A percentile compares a stretch with the other conserved stretches of the same genome.
These are phyloP conservation scores for Lithosia quadra DNA, from an alignment of 2,888 invertebrate genomes.

Conservation along the genomic window DNA sequence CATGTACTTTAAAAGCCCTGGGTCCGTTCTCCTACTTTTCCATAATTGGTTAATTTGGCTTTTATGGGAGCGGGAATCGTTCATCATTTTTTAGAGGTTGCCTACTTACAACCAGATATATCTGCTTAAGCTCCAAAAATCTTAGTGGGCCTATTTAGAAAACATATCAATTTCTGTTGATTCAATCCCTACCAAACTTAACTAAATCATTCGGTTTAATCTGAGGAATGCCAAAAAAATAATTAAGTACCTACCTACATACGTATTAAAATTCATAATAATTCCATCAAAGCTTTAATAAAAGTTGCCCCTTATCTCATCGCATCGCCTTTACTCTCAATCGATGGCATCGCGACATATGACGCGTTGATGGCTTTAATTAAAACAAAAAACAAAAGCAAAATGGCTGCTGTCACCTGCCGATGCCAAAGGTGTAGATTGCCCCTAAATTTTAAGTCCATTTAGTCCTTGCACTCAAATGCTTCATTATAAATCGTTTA, in stretches of 20 bases:
- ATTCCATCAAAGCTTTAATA: background rate
- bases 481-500: conserved; percentile 67
- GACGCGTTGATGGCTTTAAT: conserved; percentile 75
- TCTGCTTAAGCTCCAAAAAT: too few relatives aligned
- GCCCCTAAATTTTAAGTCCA: conserved; percentile 73
- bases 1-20: too few relatives aligned
- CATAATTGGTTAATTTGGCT: too few relatives aligned
- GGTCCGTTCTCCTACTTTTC: too few relatives aligned
- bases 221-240: too few relatives aligned
- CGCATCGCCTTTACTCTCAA: conserved; percentile 37
- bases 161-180: too few relatives aligned
- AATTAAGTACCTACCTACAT: background rate
- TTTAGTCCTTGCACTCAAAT: conserved; percentile 46
- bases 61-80: too few relatives aligned
- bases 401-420: conserved; percentile 72
- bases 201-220: too few relatives aligned
- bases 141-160: too few relatives aligned
- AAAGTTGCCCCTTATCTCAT: conserved; percentile 25
- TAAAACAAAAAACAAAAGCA: conserved; percentile 69
- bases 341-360: conserved; percentile 77
- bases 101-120: too few relatives aligned
- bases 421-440: conserved; percentile 81
- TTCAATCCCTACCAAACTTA: too few relatives aligned
- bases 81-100: too few relatives aligned
- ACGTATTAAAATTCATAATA: background rate